These are phyloP conservation scores for Triplophysa yarkandensis DNA, from an alignment of 2,797 vertebrate genomes.

Conservation along the genomic window DNA sequence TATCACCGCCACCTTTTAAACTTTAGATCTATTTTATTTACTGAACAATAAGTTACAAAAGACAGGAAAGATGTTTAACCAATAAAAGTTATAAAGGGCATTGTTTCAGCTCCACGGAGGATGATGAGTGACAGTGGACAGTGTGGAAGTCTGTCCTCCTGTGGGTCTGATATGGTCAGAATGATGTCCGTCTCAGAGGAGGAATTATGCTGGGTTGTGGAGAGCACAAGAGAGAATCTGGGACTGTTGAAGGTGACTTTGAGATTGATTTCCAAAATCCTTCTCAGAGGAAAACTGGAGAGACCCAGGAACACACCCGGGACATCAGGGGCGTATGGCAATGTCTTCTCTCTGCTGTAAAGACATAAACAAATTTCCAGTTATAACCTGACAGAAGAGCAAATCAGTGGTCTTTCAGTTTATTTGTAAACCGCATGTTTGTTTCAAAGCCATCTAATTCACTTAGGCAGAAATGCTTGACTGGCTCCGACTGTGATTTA, in stretches of 20 bases:
- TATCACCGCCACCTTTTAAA: no score
- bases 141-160: slow-evolving; percentile 22
- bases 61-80: no score
- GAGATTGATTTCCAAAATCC: slow-evolving; percentile 81
- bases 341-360: slow-evolving; percentile 42
- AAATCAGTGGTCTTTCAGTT: slow-evolving; percentile 39
- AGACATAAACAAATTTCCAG: slow-evolving; percentile 41
- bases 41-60: no score
- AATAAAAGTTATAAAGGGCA: neutral
- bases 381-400: slow-evolving; percentile 44
- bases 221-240: slow-evolving; percentile 57
- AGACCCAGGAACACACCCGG: slow-evolving; percentile 5
- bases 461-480: slow-evolving; percentile 54
- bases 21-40: no score
- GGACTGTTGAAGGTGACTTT: slow-evolving; percentile 81
- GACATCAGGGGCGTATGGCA: slow-evolving; percentile 4
- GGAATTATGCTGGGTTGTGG: slow-evolving; percentile 56
- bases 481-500: slow-evolving; percentile 51
- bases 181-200: slow-evolving; percentile 52
- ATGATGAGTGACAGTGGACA: neutral
- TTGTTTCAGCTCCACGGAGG: neutral
- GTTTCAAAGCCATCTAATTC: slow-evolving; percentile 54
- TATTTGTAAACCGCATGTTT: slow-evolving; percentile 29
- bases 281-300: slow-evolving; percentile 67
- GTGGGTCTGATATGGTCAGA: slow-evolving; percentile 30